These are phyloP conservation scores for Brotula barbata DNA, from an alignment of 2,797 vertebrate species.

Conservation along the genomic window DNA sequence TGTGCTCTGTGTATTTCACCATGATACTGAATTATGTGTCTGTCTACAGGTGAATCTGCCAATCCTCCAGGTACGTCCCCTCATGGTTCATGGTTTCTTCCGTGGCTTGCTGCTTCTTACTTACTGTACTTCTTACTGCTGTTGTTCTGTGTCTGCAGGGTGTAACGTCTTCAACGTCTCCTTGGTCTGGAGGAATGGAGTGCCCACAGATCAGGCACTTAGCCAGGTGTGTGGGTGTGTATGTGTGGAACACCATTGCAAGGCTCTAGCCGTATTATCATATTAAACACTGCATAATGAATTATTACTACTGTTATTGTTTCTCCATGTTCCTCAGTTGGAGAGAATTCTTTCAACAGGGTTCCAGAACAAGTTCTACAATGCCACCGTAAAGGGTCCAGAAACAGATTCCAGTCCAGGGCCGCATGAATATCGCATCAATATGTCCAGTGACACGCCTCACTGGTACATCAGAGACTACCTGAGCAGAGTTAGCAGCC, in stretches of 20 bases:
- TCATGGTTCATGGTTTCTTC: background rate
- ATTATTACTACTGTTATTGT: too few species aligned
- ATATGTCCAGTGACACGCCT: slow-evolving; percentile 84
- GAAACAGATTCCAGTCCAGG: slow-evolving; percentile 11
- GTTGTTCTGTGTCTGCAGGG: slow-evolving; percentile 68
- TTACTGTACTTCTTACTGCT: slow-evolving; percentile 28
- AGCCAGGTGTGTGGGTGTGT: slow-evolving; percentile 63
- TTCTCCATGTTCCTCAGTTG: slow-evolving; percentile 64
- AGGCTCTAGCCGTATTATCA: background rate
- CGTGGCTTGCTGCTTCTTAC: slow-evolving; percentile 7
- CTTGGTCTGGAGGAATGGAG: slow-evolving; percentile 65
- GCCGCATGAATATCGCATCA: slow-evolving; percentile 75
- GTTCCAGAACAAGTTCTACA: slow-evolving; percentile 85
- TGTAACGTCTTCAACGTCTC: slow-evolving; percentile 81
- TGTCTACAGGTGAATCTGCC: slow-evolving; percentile 77
- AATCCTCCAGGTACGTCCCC: slow-evolving; percentile 82
- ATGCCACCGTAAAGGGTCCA: slow-evolving; percentile 47
- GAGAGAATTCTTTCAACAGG: slow-evolving; percentile 70
- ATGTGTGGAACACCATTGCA: background rate
- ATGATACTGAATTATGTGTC: background rate
- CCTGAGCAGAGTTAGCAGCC: slow-evolving; percentile 69
- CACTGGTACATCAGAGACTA: slow-evolving; percentile 86
- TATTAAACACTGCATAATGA: background rate
- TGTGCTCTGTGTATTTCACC: background rate
- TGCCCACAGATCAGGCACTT: slow-evolving; percentile 44